A percentile compares a stretch with the other conserved stretches of the same genome.
Conservation (phyloP, 2,888 invertebrate species). For the Rhagonycha lutea region DNA sequence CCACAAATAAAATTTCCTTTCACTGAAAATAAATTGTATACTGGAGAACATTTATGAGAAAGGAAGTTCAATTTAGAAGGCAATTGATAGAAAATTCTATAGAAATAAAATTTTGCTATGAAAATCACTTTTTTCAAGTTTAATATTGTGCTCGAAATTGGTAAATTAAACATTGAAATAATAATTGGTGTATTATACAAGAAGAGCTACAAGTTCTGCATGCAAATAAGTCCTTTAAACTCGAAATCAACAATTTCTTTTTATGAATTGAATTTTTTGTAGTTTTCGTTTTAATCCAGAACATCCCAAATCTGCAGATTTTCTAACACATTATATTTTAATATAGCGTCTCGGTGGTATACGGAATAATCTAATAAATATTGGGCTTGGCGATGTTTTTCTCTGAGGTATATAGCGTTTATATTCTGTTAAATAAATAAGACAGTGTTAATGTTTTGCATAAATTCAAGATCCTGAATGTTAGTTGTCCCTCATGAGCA, state of each 20-base stretch:
- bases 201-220: neutral
- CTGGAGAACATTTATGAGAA: neutral
- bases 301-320: neutral
- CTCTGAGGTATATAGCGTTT: neutral
- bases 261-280: neutral
- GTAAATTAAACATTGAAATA: neutral
- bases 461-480: neutral
- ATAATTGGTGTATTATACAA: neutral
- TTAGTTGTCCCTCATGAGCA: neutral
- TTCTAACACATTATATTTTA: neutral
- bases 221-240: neutral
- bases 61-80: neutral
- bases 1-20: neutral
- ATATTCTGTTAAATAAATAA: neutral
- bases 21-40: neutral
- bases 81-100: neutral
- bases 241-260: neutral
- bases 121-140: neutral
- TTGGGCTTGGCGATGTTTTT: neutral
- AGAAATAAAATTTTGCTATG: neutral
- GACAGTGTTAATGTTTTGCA: neutral
- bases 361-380: neutral
- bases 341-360: neutral
- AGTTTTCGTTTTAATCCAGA: neutral
- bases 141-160: neutral